These are phyloP conservation scores for Embiotoca jacksoni DNA, from an alignment of 2,113 vertebrate genomes.

Conservation along the genomic window DNA sequence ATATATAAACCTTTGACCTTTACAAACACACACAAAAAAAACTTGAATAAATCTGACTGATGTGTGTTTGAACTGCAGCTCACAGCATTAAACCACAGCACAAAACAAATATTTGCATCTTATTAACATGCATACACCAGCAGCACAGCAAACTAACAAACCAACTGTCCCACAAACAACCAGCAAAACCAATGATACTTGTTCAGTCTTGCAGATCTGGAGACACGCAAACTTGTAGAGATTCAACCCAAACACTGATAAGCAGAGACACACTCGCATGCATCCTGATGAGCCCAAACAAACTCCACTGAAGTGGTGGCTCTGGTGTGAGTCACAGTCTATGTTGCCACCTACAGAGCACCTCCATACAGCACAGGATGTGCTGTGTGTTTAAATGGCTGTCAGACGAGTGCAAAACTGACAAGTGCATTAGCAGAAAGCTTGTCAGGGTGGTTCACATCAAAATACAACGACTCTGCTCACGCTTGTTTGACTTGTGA, in stretches of 20 bases:
- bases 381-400: not conserved
- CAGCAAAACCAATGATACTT: not conserved
- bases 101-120: constrained; percentile 10
- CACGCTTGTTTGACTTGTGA: not conserved
- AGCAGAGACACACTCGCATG: not conserved
- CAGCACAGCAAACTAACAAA: not conserved
- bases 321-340: constrained; percentile 53
- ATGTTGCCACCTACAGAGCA: constrained; percentile 77
- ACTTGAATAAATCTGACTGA: constrained; percentile 1
- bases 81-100: constrained; percentile 39
- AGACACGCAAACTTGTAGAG: not conserved
- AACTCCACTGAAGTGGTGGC: not conserved
- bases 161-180: not conserved
- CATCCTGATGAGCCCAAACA: not conserved
- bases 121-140: not conserved
- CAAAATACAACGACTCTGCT: not conserved
- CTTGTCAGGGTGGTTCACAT: not conserved
- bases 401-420: not conserved
- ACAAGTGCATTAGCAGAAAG: constrained; percentile 7
- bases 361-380: constrained; percentile 40
- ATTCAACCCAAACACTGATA: not conserved
- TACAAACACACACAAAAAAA: too few species aligned
- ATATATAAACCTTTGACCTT: not conserved
- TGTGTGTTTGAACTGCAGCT: constrained; percentile 23
- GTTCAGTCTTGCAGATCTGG: not conserved